Evolutionary conservation across 2,888 invertebrate species (phyloP).

Genomic region (Catocala fraxini): DNA sequence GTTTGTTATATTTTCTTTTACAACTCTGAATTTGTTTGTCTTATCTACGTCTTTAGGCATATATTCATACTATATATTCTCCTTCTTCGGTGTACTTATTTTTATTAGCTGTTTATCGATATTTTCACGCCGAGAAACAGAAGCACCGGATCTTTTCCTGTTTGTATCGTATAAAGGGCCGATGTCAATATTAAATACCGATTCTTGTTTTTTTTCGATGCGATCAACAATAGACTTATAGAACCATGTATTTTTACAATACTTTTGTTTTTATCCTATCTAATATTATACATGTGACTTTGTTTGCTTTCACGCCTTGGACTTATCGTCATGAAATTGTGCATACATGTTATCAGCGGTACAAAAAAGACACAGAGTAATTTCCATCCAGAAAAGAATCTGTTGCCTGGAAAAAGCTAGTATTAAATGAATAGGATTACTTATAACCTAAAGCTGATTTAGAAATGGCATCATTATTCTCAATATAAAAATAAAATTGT

Average conservation of each 20-base stretch:
- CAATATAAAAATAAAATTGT: too few species aligned
- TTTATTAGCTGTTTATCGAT: neutral
- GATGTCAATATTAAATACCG: neutral
- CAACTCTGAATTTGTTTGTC: conserved; percentile 13
- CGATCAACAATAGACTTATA: neutral
- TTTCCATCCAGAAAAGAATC: too few species aligned
- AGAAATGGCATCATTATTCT: too few species aligned
- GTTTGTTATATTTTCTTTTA: conserved; percentile 5
- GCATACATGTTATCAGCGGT: too few species aligned
- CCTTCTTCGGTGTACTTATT: neutral
- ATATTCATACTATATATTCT: neutral
- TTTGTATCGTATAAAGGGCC: neutral
- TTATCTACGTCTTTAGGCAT: neutral
- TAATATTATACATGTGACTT: too few species aligned
- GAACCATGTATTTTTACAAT: neutral
- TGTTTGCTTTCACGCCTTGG: too few species aligned
- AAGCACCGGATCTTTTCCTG: neutral
- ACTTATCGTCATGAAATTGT: too few species aligned
- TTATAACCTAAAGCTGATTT: too few species aligned
- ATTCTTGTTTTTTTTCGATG: neutral
- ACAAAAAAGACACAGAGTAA: too few species aligned
- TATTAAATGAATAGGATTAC: too few species aligned
- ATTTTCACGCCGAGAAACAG: neutral
- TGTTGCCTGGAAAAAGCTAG: too few species aligned
- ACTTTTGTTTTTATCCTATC: too few species aligned